Conservation (phyloP, 2,797 vertebrate genomes). For the Epinephelus malabaricus region DNA sequence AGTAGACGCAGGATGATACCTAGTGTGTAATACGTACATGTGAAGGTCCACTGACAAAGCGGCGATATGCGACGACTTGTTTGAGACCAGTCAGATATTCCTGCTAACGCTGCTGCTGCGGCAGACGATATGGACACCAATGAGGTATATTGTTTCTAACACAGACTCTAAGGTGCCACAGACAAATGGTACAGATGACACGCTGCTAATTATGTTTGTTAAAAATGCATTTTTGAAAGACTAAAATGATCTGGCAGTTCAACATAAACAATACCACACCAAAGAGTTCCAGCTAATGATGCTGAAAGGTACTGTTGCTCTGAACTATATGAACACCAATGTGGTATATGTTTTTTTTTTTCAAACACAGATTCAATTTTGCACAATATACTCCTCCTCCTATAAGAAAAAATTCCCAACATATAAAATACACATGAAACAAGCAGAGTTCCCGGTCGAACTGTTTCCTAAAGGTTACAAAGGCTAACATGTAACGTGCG, state of each 20-base stretch:
- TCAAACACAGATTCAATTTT: slow-evolving; percentile 64
- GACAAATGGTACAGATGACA: slow-evolving; percentile 37
- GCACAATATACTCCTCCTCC: slow-evolving; percentile 68
- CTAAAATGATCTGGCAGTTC: slow-evolving; percentile 51
- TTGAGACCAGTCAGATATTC: slow-evolving; percentile 19
- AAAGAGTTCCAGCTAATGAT: slow-evolving; percentile 65
- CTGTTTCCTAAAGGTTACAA: slow-evolving; percentile 60
- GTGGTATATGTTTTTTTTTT: slow-evolving; percentile 72
- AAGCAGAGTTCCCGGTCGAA: slow-evolving; percentile 57
- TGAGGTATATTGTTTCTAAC: slow-evolving; percentile 53
- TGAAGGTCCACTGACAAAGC: too few species aligned
- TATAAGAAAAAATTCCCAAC: slow-evolving; percentile 68
- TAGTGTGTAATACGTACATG: too few species aligned
- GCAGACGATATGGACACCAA: slow-evolving; percentile 62
- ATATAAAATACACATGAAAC: slow-evolving; percentile 67
- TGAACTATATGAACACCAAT: slow-evolving; percentile 81
- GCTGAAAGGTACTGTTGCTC: slow-evolving; percentile 71
- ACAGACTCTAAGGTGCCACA: slow-evolving; percentile 57
- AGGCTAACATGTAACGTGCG: slow-evolving; percentile 50
- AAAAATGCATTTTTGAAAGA: slow-evolving; percentile 69
- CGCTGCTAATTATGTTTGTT: slow-evolving; percentile 11
- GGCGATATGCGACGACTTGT: too few species aligned
- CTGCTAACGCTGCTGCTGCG: slow-evolving; percentile 41
- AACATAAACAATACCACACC: slow-evolving; percentile 70
- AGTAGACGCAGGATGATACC: too few species aligned